phyloP scores from a whole-genome alignment of 53 echinoderm and acorn worm genomes.

The Antedon mediterranea region DNA sequence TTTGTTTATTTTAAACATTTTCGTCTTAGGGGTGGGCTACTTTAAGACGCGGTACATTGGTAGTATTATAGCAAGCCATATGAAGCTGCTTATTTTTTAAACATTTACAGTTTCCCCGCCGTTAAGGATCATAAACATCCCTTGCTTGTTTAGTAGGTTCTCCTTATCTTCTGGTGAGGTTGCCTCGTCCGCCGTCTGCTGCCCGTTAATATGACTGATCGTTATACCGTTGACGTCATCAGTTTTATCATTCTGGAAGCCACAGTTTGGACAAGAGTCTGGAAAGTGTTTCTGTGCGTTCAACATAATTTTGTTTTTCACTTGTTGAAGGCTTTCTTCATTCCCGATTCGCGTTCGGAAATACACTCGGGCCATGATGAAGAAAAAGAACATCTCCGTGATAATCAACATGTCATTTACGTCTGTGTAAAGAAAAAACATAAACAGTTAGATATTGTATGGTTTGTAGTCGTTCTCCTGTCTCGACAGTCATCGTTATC shows the following conservation, averaged over 20 bases:
- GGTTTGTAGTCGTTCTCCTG: background rate
- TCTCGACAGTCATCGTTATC: no score
- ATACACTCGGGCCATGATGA: constrained; percentile 71
- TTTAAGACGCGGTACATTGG: no score
- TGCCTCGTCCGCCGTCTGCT: no score
- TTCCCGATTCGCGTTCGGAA: constrained; percentile 72
- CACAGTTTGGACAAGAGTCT: background rate
- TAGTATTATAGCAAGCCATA: no score
- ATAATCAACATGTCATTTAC: constrained; percentile 58
- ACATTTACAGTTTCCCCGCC: background rate
- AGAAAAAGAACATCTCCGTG: constrained; percentile 86
- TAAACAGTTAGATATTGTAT: background rate
- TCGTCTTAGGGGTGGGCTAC: no score
- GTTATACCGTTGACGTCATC: background rate
- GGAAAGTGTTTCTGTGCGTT: background rate
- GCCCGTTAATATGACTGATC: background rate
- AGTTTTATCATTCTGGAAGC: background rate
- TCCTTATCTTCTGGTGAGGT: background rate
- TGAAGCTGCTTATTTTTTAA: no score
- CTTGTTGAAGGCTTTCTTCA: constrained; percentile 13
- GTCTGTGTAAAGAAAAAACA: constrained; percentile 24
- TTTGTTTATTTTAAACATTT: no score
- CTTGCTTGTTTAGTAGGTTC: background rate
- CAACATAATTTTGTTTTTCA: background rate
- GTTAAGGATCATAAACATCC: background rate